A percentile compares a stretch with the other conserved stretches of the same genome.
These are phyloP conservation scores for Actinemys pallida DNA, from an alignment of 2,113 vertebrate genomes.

Conservation along the genomic window DNA sequence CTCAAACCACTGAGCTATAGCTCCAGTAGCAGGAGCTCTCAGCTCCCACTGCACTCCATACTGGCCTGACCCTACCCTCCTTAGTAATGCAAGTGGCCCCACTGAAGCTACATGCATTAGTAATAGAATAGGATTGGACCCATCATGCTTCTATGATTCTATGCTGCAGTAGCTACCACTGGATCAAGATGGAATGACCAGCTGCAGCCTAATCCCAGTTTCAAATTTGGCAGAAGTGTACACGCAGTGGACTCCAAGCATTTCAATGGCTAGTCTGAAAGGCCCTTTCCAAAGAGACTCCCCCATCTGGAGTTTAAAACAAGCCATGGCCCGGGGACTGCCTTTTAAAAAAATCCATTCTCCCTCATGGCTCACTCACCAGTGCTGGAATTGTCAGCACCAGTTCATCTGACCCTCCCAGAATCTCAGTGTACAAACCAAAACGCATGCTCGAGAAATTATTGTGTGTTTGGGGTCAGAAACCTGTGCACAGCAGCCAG, in stretches of 20 bases:
- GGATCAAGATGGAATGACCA: background rate
- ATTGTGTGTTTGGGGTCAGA: background rate
- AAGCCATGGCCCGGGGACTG: background rate
- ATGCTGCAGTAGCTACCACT: background rate
- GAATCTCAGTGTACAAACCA: background rate
- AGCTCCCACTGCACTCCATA: background rate
- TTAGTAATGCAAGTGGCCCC: background rate
- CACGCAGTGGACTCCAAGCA: background rate
- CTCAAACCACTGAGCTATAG: too few relatives aligned
- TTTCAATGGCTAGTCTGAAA: background rate
- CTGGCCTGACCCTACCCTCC: background rate
- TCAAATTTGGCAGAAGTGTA: background rate
- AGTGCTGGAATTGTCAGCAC: background rate
- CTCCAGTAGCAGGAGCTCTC: background rate
- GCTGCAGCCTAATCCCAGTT: background rate
- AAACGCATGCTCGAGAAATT: background rate
- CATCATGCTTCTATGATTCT: too few relatives aligned
- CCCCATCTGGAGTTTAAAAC: background rate
- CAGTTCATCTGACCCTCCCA: background rate
- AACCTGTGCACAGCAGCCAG: background rate
- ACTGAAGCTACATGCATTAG: background rate
- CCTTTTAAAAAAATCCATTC: background rate
- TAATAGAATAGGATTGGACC: too few relatives aligned
- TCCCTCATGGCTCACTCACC: background rate
- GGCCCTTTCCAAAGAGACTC: background rate